These are phyloP conservation scores for Indicator maculatus DNA, from an alignment of 2,113 vertebrate species.

Conservation along the genomic window DNA sequence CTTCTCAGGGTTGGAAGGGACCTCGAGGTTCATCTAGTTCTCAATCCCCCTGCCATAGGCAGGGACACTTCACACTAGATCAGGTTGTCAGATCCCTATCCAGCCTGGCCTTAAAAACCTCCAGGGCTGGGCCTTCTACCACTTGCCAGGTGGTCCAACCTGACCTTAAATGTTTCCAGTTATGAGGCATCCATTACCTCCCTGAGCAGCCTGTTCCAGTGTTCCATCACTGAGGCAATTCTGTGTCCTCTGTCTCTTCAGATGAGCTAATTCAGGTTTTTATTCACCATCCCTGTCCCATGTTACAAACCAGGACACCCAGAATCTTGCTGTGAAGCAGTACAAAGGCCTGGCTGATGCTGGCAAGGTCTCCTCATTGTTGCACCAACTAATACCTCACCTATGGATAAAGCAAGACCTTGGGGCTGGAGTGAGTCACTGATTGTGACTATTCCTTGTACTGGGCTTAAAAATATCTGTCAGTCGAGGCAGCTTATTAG, in stretches of 20 bases:
- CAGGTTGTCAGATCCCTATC: no score
- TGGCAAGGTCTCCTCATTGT: neutral
- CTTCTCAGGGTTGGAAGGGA: no score
- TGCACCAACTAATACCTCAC: rapidly evolving
- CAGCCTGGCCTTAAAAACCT: no score
- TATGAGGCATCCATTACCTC: no score
- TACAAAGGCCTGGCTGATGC: neutral
- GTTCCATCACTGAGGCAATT: neutral
- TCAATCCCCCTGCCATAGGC: no score
- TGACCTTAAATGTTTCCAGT: no score
- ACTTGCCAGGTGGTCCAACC: no score
- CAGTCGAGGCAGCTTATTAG: neutral
- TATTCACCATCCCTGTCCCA: neutral
- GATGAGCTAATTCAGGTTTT: neutral
- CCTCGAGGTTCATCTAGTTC: no score
- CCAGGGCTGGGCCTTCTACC: no score
- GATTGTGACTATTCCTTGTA: neutral
- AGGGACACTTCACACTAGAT: no score
- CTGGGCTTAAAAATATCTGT: neutral
- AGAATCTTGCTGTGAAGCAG: neutral
- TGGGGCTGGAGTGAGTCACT: neutral
- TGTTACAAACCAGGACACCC: neutral
- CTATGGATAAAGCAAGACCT: neutral
- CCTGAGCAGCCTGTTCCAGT: no score
- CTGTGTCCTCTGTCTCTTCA: neutral